Evolutionary conservation across 2,113 vertebrate genomes (phyloP), one percentile per base, ranked within the genome.

Genomic region (Dicaeum eximium): DNA sequence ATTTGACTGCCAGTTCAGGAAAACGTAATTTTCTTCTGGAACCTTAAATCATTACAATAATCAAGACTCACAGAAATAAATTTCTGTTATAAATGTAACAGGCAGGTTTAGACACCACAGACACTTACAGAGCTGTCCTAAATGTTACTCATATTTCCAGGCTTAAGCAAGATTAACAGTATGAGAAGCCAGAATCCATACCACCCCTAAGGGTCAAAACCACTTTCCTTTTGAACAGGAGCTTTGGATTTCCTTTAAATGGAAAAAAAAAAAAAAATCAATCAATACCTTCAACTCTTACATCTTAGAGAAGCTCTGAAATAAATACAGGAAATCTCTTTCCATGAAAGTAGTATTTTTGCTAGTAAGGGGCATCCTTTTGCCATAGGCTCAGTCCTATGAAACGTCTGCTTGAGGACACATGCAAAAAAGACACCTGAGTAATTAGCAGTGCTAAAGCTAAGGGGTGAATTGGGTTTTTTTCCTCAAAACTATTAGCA

Each of bases 391-490:
- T 86, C 23, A 17, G 56, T 23, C 18, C 10, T 27, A 4, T 30
- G 35, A 72, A 54, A 19, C 45, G 2, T 57, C 35, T 81, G 11
- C 40, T 57, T 88, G 17, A 83, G 21, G 47, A 50, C 6, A n/a
- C 3, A 21, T 23, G 27, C 42, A n/a, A 67, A 80, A 83, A 78
- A 82, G 31, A 54, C 18, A 31, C 8, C 3, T 15, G 21, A 56
- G 15, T 15, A 62, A 28, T 57, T 19, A 56, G 7, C 10, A 79
- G 17, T 1, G 7, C 25, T 42, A 53, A 61, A 69, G 38, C 11
- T 84, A 51, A 73, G 5, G 9, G 6, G 25, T 2, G 1, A 53
- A 6, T 5, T 57, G 70, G 3, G 0, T 9, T 7, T 6, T 53
- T 86, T 40, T n/a, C 7, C 17, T 81, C 9, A 1, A 18, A 14